Conservation (phyloP, 2,113 vertebrate genomes). For the Sylvia atricapilla region DNA sequence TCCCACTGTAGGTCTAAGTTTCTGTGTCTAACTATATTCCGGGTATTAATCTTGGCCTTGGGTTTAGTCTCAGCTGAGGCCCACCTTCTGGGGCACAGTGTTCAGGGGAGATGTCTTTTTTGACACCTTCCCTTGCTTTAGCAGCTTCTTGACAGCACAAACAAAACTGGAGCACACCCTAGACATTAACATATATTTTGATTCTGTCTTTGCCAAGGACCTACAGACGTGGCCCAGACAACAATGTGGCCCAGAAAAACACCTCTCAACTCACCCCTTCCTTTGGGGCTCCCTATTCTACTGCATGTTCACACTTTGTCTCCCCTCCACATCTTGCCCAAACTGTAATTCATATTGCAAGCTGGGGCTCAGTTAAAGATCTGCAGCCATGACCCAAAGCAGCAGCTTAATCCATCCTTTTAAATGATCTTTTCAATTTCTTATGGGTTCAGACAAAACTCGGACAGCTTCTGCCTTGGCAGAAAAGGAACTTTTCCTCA, state of each 20-base stretch:
- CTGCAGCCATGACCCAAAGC: neutral
- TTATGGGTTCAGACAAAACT: neutral
- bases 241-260: neutral
- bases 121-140: neutral
- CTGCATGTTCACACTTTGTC: neutral
- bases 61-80: neutral
- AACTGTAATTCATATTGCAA: neutral
- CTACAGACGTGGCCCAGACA: neutral
- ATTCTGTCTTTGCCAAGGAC: neutral
- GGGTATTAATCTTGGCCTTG: neutral
- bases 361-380: neutral
- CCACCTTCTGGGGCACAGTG: neutral
- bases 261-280: neutral
- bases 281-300: neutral
- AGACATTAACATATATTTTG: neutral
- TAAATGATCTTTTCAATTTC: neutral
- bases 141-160: neutral
- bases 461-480: neutral
- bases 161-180: neutral
- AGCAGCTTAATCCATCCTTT: neutral
- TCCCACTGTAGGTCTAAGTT: neutral
- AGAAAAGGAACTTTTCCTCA: neutral
- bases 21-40: neutral
- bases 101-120: neutral
- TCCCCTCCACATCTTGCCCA: neutral